Evolutionary conservation across 37 sponge, comb jelly and placozoan genomes (phyloP), one percentile per base, ranked within the genome.

Genomic region (Lycopodina hypogea): DNA sequence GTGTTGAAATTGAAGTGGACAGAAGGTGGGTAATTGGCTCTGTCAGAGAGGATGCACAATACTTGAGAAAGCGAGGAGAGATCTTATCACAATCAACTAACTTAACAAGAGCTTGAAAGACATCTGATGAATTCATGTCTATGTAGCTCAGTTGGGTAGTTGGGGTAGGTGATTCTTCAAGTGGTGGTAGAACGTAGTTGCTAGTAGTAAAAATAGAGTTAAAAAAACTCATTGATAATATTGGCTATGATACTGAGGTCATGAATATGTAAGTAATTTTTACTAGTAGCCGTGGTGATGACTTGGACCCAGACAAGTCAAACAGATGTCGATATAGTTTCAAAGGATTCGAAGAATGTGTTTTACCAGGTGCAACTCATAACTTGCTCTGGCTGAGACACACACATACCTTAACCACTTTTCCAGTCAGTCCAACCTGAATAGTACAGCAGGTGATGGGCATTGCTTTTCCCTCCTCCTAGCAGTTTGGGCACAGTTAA

Each of bases 81-180:
- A 71, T 19, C 36, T 28, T 51, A 71, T 42, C 72, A 71, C 72
- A 71, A 23, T 51, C 72, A 21, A 71, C 36, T 35, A 71, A 26
- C 15, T 19, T 29, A 11, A 12, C 14, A 23, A 71, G 52, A 12
- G 7, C 50, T 12, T 48, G 28, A 48, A 71, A 71, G 19, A 71
- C 72, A 42, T 71, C 72, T 42, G 51, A 48, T 22, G 48, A 3
- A 11, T 48, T 26, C 17, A 71, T 22, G 3, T 41, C 29, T 35
- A 71, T 71, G 18, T 39, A 12, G 52, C 52, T 28, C 51, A 71
- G 29, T 12, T 38, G 72, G 48, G 48, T 37, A 6, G 38, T 12
- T 45, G 48, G 9, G 48, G 39, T 19, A 15, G 39, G 36, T 19
- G 6, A 28, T 21, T 38, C 6, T 19, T 37, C 9, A 30, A 38